These are phyloP conservation scores for Clarias magur DNA, from an alignment of 2,113 vertebrate species.

Conservation along the genomic window DNA sequence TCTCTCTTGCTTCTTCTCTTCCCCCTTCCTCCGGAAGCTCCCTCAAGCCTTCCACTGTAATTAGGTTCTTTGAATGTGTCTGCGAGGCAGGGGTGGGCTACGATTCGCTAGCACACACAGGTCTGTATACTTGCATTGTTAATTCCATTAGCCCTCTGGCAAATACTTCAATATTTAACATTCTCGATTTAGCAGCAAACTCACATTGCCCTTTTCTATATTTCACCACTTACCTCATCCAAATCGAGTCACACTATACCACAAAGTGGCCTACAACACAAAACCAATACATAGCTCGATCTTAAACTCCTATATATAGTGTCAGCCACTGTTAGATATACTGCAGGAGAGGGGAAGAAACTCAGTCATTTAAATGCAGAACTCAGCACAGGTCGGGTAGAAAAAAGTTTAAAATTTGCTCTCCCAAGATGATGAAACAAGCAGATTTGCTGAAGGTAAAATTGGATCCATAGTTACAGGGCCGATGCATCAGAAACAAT, in stretches of 20 bases:
- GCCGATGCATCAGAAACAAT: background rate
- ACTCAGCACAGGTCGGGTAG: constrained; percentile 40
- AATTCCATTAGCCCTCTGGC: constrained; percentile 74
- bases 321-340: constrained; percentile 63
- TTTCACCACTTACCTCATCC: constrained; percentile 50
- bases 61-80: constrained; percentile 46
- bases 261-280: constrained; percentile 62
- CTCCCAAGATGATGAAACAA: constrained; percentile 1
- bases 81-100: constrained; percentile 34
- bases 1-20: background rate
- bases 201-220: constrained; percentile 34
- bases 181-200: constrained; percentile 64
- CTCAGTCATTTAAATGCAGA: constrained; percentile 62
- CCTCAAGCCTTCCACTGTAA: constrained; percentile 52
- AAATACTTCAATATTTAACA: constrained; percentile 75
- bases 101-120: constrained; percentile 52
- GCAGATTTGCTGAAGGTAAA: background rate
- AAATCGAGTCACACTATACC: constrained; percentile 68
- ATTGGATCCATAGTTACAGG: background rate
- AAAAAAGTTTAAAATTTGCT: constrained; percentile 3
- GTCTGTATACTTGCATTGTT: constrained; percentile 76
- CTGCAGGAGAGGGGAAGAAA: constrained; percentile 49
- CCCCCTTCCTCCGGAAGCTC: constrained; percentile 28
- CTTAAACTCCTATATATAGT: constrained; percentile 63
- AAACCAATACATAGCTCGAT: constrained; percentile 62